These are phyloP conservation scores for Ameiurus melas DNA, from an alignment of 2,113 vertebrate genomes.

Conservation along the genomic window DNA sequence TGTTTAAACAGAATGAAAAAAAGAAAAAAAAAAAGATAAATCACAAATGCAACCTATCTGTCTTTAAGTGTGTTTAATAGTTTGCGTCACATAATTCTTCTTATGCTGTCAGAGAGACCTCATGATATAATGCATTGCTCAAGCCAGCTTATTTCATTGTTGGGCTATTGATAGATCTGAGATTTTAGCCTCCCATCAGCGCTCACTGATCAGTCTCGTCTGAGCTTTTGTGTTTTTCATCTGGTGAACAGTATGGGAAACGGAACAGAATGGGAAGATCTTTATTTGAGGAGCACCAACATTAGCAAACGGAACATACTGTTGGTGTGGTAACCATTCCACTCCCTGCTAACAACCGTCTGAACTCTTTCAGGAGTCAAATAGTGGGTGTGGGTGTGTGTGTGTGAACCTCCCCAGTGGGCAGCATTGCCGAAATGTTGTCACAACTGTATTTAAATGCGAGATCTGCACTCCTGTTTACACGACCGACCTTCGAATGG, in stretches of 20 bases:
- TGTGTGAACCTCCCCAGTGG: slow-evolving; percentile 16
- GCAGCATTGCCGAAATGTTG: not conserved
- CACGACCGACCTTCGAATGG: not conserved
- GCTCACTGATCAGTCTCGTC: not conserved
- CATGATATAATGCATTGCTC: not conserved
- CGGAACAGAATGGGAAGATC: not conserved
- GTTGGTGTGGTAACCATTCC: not conserved
- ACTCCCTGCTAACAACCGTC: not conserved
- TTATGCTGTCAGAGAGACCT: not conserved
- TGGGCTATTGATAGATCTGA: not conserved
- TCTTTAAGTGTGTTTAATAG: not conserved
- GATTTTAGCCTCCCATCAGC: not conserved
- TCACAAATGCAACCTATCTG: not conserved
- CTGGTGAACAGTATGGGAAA: not conserved
- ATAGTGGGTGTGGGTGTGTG: not conserved
- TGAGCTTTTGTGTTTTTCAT: not conserved
- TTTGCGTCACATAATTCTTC: not conserved
- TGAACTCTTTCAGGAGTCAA: not conserved
- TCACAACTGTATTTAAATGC: slow-evolving; percentile 38
- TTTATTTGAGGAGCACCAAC: not conserved
- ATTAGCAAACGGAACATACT: not conserved
- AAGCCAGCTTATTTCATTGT: not conserved
- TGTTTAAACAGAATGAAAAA: not conserved
- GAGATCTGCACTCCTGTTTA: not conserved
- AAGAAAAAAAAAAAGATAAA: too few species aligned